Evolutionary conservation across 2,888 invertebrate genomes (phyloP), one percentile per base, ranked within the genome.

Genomic region (Nomada flava): DNA sequence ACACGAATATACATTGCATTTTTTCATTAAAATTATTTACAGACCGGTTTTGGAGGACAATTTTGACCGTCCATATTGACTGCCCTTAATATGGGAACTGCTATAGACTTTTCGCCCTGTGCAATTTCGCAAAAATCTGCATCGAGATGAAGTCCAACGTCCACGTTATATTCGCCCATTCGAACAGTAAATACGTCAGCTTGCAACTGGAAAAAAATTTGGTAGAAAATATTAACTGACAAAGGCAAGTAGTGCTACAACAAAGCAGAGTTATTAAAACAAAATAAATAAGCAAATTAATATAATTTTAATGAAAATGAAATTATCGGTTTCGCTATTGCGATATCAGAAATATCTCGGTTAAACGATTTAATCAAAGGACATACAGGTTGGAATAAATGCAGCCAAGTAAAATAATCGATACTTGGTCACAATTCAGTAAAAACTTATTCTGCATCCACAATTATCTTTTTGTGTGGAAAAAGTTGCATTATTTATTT

Each of bases 31-130:
- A 29, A 42, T 36, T 18, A 11, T 42, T 20, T 36, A 60, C 60
- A 9, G 47, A 62, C 79, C 60, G 79, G 53, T 20, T 20, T 0
- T 11, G 53, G 50, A 60, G 79, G 79, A 26, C 79, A 71, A 2
- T 10, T 3, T 0, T 15, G 4, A 0, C 0, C 0, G 5, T 5
- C 2, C 11, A 79, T 0, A 15, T 26, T 11, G 0, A 79, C 0
- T n/a, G 47, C 47, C 26, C 2, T 47, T 29, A 23, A 0, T 0
- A 79, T 4, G 1, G 15, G 7, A 2, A 4, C 0, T 18, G n/a
- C 55, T 20, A 79, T 9, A 18, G 36, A 71, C 2, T 53, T 9
- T 11, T 2, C 0, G 0, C 13, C 20, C 0, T 0, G 0, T 2
- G 7, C 2, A 11, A 65, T 0, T 13, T 71, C 26, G 3, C 79